Base-by-base conservation (phyloP, 2,888 invertebrate species). In the Melanostoma scalare region DNA sequence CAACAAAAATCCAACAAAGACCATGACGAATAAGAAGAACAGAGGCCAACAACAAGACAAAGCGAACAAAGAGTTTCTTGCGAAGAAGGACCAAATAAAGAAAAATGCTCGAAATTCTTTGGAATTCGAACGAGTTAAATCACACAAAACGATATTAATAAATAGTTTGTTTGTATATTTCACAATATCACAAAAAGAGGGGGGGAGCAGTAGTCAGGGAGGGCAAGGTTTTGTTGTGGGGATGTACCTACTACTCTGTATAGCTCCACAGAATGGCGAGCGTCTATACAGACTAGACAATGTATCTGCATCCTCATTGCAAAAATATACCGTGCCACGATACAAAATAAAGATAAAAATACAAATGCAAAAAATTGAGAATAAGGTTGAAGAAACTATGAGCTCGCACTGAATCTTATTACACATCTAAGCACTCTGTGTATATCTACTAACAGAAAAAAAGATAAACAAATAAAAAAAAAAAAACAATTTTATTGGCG, bases 51-150 rank as follows among this genome's bases (percentile, higher is more conserved):
- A 50, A 60, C 9, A 65, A 72, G 50, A 65, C 35, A 38, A 42
- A 20, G n/a, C 69, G 69, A 48, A 84, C 84, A 84, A 84, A 84
- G 79, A 79, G 71, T 60, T 75, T 73, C 46, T 5, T 71, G 55
- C 38, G 44, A 67, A 56, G 65, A 44, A 20, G 52, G 56, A 56
- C 46, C 36, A 36, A 71, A 3, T 38, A n/a, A 58, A 71, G 50
- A 68, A 50, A 58, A 84, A 74, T 79, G 50, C 55, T 84, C 67
- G 60, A 84, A 84, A 84, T 84, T 84, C 84, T 55, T 60, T 38
- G 75, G 84, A 84, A 84, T 79, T 84, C 84, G 79, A 84, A 84
- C 79, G 84, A 75, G 84, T 84, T 84, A 79, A 84, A 79, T 84
- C 84, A 79, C 74, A 74, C 71, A 79, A 84, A 63, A 75, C 69